Base-by-base conservation (phyloP, 1,140 invertebrate genomes). In the Camponotus vicinus region DNA sequence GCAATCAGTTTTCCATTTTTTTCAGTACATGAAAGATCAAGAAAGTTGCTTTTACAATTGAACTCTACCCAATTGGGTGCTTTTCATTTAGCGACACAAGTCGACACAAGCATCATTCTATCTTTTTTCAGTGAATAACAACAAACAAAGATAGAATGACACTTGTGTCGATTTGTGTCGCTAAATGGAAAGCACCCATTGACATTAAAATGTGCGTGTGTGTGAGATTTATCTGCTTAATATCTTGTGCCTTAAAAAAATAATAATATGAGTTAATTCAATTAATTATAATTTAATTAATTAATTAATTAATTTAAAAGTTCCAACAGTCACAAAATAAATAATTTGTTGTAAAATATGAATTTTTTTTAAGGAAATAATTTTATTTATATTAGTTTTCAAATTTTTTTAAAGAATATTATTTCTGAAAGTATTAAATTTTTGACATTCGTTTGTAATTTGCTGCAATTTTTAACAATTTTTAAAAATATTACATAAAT, bases 1-100 rank as follows among this genome's bases (percentile, higher is more conserved):
- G 55, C 37, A 59, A 71, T 82, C 37, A 34, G 34, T 82, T 69
- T 42, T 18, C 27, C 21, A 15, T 57, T 27, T 79, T 52, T 80
- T 66, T 40, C n/a, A 13, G 21, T 52, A 13, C 18, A 32, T 11
- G 15, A 70, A 8, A 80, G 45, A 70, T 66, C 59, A 49, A 57
- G 3, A 18, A 45, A 61, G 52, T 78, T 64, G 64, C 40, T 40
- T 52, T 15, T 21, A 21, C 59, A 32, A 27, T 27, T 5, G 9
- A 49, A n/a, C 34, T 32, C 15, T 15, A 15, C 18, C 34, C 7
- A 18, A 49, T 21, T 21, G 21, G 21, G 21, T 21, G 21, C 21
- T 21, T 21, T 21, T 21, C 21, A 21, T 21, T 21, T 21, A 21
- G 21, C 21, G 21, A 21, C 21, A 21, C 21, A 21, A 21, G 21